Evolutionary conservation across 2,797 vertebrate genomes (phyloP).

Genomic region (Emydoidea blandingii): DNA sequence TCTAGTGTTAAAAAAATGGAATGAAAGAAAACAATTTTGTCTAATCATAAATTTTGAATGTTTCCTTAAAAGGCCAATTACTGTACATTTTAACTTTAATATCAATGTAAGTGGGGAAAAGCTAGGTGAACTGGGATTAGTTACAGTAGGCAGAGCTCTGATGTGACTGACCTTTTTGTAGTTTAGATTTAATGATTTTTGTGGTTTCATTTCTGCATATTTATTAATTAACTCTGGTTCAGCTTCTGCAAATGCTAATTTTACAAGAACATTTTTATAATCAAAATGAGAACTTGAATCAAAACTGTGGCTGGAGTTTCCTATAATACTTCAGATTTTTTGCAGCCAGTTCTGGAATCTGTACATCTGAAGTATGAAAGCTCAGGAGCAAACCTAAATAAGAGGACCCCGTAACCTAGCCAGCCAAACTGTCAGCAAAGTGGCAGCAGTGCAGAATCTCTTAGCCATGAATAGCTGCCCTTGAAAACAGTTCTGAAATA

Average conservation of each 20-base stretch:
- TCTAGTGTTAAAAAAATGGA: not conserved
- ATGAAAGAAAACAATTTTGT: not conserved
- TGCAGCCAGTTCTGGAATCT: not conserved
- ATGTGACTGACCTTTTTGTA: conserved; percentile 20
- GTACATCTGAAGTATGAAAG: conserved; percentile 27
- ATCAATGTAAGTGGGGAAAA: not conserved
- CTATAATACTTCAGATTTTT: not conserved
- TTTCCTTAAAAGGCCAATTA: not conserved
- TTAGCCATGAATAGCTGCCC: conserved; percentile 58
- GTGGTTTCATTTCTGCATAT: not conserved
- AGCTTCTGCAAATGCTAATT: not conserved
- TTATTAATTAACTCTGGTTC: not conserved
- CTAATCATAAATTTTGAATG: not conserved
- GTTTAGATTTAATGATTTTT: not conserved
- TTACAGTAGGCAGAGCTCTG: not conserved
- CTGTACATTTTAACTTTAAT: not conserved
- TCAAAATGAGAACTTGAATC: conserved; percentile 8
- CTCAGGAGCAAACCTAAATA: conserved; percentile 63
- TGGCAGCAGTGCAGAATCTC: conserved; percentile 56
- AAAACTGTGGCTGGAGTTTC: not conserved
- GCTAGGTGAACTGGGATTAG: not conserved
- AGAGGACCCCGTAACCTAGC: conserved; percentile 59
- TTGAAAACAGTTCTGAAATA: conserved; percentile 77
- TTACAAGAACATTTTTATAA: not conserved
- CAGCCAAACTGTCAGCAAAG: conserved; percentile 62